Percentiles rank a stretch among this genome's conserved stretches.
Conservation (phyloP, 2,113 vertebrate genomes). For the Speoplatyrhinus poulsoni region DNA sequence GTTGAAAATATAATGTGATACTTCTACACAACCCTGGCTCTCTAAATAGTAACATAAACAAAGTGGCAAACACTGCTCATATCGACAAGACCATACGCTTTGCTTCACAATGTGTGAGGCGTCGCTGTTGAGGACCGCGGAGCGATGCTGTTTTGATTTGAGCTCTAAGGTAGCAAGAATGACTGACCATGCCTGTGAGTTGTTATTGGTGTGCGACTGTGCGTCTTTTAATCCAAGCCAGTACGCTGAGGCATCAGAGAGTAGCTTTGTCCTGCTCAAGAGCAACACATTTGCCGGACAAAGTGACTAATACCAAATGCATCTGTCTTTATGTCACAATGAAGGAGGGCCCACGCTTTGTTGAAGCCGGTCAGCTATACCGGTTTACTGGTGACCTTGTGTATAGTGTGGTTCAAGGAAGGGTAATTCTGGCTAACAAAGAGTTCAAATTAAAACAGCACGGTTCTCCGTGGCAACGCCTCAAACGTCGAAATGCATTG, state of each 20-base stretch:
- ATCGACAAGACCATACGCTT: too few species aligned
- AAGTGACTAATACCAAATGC: conserved; percentile 47
- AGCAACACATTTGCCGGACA: conserved; percentile 44
- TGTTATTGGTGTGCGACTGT: conserved; percentile 38
- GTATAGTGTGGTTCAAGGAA: conserved; percentile 33
- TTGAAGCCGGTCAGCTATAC: conserved; percentile 27
- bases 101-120: too few species aligned
- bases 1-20: too few species aligned
- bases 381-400: conserved; percentile 34
- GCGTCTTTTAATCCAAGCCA: conserved; percentile 60
- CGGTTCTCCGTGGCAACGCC: too few species aligned
- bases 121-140: too few species aligned
- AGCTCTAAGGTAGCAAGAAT: too few species aligned
- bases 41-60: too few species aligned
- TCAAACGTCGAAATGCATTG: too few species aligned
- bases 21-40: too few species aligned
- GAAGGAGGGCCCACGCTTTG: conserved; percentile 37
- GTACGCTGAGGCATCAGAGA: conserved; percentile 45
- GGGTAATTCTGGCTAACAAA: not conserved
- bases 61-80: too few species aligned
- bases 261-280: conserved; percentile 37
- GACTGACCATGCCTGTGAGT: not conserved
- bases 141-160: too few species aligned
- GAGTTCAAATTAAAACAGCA: too few species aligned
- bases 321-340: conserved; percentile 44